Evolutionary conservation across 2,888 invertebrate species (phyloP), one percentile per base, ranked within the genome.

Genomic region (Ceriagrion tenellum): DNA sequence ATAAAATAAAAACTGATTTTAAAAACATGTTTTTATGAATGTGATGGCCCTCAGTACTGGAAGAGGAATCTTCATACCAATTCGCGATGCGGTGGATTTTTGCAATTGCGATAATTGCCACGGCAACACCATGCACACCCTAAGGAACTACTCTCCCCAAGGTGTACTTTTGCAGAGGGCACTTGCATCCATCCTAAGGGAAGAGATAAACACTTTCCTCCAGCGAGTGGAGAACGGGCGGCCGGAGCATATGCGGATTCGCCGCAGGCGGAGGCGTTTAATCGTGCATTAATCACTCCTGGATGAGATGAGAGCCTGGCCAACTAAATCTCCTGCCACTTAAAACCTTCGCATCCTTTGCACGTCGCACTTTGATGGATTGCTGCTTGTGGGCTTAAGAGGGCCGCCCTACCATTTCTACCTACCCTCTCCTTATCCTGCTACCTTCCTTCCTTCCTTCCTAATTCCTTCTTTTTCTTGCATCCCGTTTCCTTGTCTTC

Each of bases 321-420:
- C 35, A 35, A 81, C 30, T 81, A 35, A 35, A 35, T 81, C 81
- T 81, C 35, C 81, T 16, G 12, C 81, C 81, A 18, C 81, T 81
- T 81, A 81, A 81, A 35, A 35, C 81, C 81, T n/a, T 35, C 81
- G 69, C 69, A 18, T 35, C 35, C 35, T 35, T 81, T 26, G 35
- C 81, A 81, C 81, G 81, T 81, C 81, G 81, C 81, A 16, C 81
- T 81, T 81, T 81, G 81, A 81, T 81, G 35, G 81, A 81, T 81
- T 81, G 81, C 81, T 35, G 30, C 35, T 81, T 26, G 69, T n/a
- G 69, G 69, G 26, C 69, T 69, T 69, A 69, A 26, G 47, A 47
- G 23, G 69, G 10, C 69, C 69, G 12, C 69, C 69, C 69, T 12
- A 69, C 69, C 69, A 47, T 47, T 47, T 69, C 69, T 63, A 35